phyloP scores from a whole-genome alignment of 2,113 vertebrate genomes.

The Solenodon paradoxus region DNA sequence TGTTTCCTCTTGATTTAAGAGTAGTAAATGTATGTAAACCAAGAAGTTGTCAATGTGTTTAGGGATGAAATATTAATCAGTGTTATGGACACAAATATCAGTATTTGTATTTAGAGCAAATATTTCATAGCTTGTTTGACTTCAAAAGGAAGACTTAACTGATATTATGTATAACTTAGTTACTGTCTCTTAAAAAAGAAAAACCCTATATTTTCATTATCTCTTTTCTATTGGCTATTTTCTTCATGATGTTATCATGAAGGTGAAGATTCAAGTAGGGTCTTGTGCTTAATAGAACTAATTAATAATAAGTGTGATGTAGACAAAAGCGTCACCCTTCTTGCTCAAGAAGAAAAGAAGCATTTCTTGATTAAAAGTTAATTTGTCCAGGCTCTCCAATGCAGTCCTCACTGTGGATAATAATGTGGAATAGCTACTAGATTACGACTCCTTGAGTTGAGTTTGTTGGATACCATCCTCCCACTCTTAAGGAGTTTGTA shows the following conservation, averaged over 20 bases:
- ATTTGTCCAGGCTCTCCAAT: background rate
- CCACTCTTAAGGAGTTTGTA: background rate
- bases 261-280: background rate
- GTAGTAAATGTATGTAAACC: background rate
- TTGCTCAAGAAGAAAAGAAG: background rate
- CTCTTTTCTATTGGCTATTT: background rate
- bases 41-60: background rate
- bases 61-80: background rate
- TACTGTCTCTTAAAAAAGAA: background rate
- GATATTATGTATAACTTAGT: background rate
- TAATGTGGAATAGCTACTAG: background rate
- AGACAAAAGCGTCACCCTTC: background rate
- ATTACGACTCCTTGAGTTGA: background rate
- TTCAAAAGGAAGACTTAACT: constrained; percentile 13
- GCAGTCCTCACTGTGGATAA: background rate
- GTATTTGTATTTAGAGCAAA: constrained; percentile 17
- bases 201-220: background rate
- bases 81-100: background rate
- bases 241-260: background rate
- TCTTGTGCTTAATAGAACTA: background rate
- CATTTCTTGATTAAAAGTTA: background rate
- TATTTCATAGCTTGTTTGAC: constrained; percentile 38
- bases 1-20: constrained; percentile 35
- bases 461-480: background rate
- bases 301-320: background rate